Evolutionary conservation across 2,113 vertebrate species (phyloP).

Genomic region (Anhinga anhinga): DNA sequence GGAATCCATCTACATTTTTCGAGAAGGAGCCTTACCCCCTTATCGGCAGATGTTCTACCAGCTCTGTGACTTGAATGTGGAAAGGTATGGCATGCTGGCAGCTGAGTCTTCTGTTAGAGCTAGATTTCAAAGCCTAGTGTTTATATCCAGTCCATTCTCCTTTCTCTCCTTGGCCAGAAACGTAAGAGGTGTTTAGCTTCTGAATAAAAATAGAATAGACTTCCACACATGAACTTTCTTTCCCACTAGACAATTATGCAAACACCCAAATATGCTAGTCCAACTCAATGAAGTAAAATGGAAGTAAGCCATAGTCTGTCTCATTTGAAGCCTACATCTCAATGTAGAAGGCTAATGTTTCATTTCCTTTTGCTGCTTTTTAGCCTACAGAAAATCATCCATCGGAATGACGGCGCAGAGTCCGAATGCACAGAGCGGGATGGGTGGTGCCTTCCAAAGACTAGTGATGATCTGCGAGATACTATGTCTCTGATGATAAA

Average conservation of each 20-base stretch:
- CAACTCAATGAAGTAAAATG: background rate
- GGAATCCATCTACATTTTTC: conserved; percentile 91
- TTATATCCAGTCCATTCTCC: background rate
- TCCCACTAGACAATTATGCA: background rate
- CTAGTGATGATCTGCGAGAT: conserved; percentile 87
- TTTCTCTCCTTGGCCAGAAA: background rate
- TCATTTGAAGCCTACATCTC: background rate
- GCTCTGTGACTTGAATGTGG: conserved; percentile 91
- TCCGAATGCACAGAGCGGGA: conserved; percentile 85
- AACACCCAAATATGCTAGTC: background rate
- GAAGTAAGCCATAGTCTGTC: background rate
- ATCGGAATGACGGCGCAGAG: conserved; percentile 78
- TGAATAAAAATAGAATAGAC: background rate
- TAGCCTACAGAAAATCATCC: conserved; percentile 85
- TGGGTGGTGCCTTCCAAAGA: conserved; percentile 91
- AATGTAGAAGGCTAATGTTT: background rate
- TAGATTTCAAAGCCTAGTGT: background rate
- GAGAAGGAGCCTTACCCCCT: conserved; percentile 87
- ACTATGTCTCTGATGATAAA: conserved; percentile 90
- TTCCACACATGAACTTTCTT: background rate
- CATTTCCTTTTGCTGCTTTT: background rate
- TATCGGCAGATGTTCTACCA: conserved; percentile 99
- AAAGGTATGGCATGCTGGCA: conserved; percentile 73
- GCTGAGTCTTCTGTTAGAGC: background rate
- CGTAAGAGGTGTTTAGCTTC: background rate